Evolutionary conservation across 2,888 invertebrate species (phyloP).

Genomic region (Chloroclysta siterata): DNA sequence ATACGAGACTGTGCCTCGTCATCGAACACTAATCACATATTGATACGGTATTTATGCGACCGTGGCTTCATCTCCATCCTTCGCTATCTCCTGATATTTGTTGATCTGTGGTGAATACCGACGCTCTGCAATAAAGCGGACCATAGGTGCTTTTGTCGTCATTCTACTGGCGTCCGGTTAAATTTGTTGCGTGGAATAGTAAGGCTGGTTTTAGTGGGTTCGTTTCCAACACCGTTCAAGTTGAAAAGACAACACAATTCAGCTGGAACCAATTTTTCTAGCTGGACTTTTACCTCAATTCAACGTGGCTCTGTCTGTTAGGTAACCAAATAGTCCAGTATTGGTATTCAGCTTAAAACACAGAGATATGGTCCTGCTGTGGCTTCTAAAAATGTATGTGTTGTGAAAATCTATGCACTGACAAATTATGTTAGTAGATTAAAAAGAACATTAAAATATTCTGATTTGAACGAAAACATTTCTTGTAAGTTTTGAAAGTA

Average conservation of each 20-base stretch:
- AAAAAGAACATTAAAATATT: too few relatives aligned
- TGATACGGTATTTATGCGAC: too few relatives aligned
- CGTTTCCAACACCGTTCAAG: conserved; percentile 1
- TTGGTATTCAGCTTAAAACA: too few relatives aligned
- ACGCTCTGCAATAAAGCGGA: conserved; percentile 29
- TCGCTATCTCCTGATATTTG: not conserved
- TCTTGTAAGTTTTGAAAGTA: too few relatives aligned
- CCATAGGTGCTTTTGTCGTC: conserved; percentile 23
- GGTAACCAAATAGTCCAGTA: not conserved
- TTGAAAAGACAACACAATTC: conserved; percentile 2
- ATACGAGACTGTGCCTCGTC: too few relatives aligned
- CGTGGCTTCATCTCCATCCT: not conserved
- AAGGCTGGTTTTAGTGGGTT: conserved; percentile 12
- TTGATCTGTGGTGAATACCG: conserved; percentile 7
- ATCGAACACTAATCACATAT: too few relatives aligned
- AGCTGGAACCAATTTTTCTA: not conserved
- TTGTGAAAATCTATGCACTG: too few relatives aligned
- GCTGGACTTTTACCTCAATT: not conserved
- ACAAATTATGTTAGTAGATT: too few relatives aligned
- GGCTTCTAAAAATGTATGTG: too few relatives aligned
- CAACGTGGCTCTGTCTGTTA: not conserved
- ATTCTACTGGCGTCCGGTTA: conserved; percentile 14
- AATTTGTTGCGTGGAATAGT: conserved; percentile 30
- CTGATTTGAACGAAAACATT: too few relatives aligned
- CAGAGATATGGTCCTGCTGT: too few relatives aligned